phyloP scores from a whole-genome alignment of 2,113 vertebrate genomes.

The Carassius auratus region DNA sequence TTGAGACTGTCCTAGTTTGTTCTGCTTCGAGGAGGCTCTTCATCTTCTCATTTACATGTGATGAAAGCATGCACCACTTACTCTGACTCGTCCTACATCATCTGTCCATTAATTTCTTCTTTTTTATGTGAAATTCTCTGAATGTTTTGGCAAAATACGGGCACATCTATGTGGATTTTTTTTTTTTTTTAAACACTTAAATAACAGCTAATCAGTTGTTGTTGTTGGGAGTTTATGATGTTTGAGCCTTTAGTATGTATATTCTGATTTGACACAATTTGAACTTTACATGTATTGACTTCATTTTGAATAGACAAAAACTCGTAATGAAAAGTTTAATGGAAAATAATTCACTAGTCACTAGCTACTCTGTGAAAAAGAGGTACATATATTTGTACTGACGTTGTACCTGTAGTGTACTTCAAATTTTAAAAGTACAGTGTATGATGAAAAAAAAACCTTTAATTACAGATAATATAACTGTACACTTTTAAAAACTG shows the following conservation, averaged over 20 bases:
- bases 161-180: background rate
- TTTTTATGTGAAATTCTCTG: constrained; percentile 16
- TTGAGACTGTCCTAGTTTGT: constrained; percentile 55
- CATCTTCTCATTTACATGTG: constrained; percentile 58
- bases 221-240: background rate
- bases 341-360: too few relatives aligned
- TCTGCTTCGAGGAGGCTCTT: constrained; percentile 50
- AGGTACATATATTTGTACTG: background rate
- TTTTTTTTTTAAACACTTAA: background rate
- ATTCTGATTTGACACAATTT: too few relatives aligned
- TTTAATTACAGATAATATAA: background rate
- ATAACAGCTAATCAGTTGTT: background rate
- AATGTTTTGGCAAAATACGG: constrained; percentile 29
- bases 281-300: too few relatives aligned
- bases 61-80: constrained; percentile 43
- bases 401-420: background rate
- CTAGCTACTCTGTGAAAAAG: too few relatives aligned
- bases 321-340: too few relatives aligned
- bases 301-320: background rate
- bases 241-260: background rate
- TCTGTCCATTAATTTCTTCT: constrained; percentile 16
- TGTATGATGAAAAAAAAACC: background rate
- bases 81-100: constrained; percentile 26
- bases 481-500: background rate
- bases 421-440: background rate